Percentiles rank a stretch among this genome's conserved stretches.
Evolutionary conservation across 1,140 invertebrate species (phyloP).

Genomic region (Holcopasites calliopsidis): DNA sequence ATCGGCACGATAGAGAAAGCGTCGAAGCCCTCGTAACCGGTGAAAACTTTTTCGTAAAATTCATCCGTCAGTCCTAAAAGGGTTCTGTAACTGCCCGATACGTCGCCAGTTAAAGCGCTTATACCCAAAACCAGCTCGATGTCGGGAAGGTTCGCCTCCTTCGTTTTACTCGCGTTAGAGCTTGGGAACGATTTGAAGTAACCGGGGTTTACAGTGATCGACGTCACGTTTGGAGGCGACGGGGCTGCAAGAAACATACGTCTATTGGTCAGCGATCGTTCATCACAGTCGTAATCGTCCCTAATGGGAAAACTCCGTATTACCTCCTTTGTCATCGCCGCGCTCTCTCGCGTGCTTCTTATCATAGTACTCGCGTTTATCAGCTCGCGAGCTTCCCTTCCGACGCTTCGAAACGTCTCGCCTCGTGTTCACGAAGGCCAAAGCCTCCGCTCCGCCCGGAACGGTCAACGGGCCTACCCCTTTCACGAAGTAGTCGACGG

Average conservation of each 20-base stretch:
- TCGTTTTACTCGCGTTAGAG: neutral
- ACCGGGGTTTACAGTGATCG: constrained; percentile 1
- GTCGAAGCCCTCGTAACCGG: constrained; percentile 72
- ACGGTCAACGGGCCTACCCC: constrained; percentile 85
- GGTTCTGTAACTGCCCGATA: constrained; percentile 84
- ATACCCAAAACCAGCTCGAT: constrained; percentile 89
- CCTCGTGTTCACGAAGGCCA: constrained; percentile 84
- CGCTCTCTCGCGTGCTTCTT: no score
- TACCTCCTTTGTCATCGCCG: neutral
- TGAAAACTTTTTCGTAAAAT: constrained; percentile 82
- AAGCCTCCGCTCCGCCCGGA: constrained; percentile 86
- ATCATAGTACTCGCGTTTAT: neutral
- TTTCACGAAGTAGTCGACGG: constrained; percentile 81
- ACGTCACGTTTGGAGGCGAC: constrained; percentile 20
- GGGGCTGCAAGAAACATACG: constrained; percentile 1
- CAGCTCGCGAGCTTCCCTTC: neutral
- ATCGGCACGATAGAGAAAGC: constrained; percentile 86
- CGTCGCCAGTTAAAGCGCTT: constrained; percentile 86
- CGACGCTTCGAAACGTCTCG: neutral
- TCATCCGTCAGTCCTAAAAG: constrained; percentile 83
- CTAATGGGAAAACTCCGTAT: neutral
- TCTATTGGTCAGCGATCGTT: neutral
- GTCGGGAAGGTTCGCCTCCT: constrained; percentile 82
- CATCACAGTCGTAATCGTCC: neutral
- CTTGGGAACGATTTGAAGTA: neutral